These are phyloP conservation scores for Antedon mediterranea DNA, from an alignment of 53 echinoderm and acorn worm species.

Conservation along the genomic window DNA sequence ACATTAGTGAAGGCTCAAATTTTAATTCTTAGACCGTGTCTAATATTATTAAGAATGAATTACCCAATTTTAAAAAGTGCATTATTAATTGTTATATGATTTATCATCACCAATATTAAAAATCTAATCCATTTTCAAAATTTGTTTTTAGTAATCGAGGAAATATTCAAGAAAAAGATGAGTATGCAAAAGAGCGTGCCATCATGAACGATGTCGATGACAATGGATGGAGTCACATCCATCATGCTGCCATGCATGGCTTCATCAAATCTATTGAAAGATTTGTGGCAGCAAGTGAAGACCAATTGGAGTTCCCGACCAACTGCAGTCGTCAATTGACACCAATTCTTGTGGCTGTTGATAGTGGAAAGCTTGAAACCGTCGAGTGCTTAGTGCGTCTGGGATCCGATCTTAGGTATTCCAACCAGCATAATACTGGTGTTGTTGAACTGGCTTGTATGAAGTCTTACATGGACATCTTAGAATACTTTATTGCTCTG, in stretches of 20 bases:
- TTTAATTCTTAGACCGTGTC: too few relatives aligned
- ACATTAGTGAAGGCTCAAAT: too few relatives aligned
- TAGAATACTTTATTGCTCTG: conserved; percentile 59
- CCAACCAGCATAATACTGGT: conserved; percentile 62
- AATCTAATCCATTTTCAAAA: not conserved
- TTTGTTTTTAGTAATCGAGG: conserved; percentile 2
- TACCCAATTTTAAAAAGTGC: not conserved
- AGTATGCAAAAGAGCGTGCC: conserved; percentile 91
- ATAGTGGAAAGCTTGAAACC: conserved; percentile 72
- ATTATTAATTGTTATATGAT: not conserved
- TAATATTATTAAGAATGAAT: too few relatives aligned
- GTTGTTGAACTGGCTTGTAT: conserved; percentile 54
- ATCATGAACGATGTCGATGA: conserved; percentile 98
- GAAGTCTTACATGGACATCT: conserved; percentile 48
- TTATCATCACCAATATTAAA: not conserved
- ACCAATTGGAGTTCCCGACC: conserved; percentile 94
- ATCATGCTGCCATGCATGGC: conserved; percentile 84
- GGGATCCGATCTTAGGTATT: conserved; percentile 68
- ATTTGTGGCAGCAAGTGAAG: conserved; percentile 87
- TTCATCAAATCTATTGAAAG: conserved; percentile 85
- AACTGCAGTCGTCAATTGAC: conserved; percentile 82
- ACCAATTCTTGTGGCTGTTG: conserved; percentile 82
- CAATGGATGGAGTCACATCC: conserved; percentile 96
- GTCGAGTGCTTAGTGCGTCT: conserved; percentile 62
- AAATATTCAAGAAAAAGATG: conserved; percentile 80